Evolutionary conservation across 2,113 vertebrate species (phyloP).

Genomic region (Neodon shergylaensis): DNA sequence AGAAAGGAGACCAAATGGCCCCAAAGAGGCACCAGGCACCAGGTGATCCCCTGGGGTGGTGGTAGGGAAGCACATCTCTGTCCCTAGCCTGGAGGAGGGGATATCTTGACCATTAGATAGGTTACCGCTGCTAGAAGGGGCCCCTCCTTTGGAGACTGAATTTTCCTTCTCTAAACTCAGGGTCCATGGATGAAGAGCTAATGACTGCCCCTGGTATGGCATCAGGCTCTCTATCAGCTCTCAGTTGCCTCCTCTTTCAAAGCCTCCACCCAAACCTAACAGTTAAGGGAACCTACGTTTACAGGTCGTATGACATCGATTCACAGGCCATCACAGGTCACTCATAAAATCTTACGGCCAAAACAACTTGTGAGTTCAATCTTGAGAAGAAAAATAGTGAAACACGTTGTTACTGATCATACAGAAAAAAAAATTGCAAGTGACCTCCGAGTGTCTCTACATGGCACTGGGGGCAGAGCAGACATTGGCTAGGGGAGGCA

Average conservation of each 20-base stretch:
- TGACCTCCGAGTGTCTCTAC: constrained; percentile 28
- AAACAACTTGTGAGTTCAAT: constrained; percentile 16
- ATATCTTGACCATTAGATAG: background rate
- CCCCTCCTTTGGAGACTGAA: background rate
- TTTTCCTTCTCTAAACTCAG: background rate
- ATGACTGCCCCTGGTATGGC: background rate
- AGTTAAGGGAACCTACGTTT: background rate
- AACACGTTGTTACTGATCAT: constrained; percentile 67
- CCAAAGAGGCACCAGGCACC: background rate
- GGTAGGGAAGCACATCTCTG: background rate
- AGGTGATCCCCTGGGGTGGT: background rate
- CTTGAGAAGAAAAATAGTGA: constrained; percentile 7
- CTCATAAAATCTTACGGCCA: background rate
- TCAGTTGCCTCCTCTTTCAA: background rate
- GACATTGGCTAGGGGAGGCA: background rate
- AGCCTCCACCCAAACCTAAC: background rate
- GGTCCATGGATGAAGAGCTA: background rate
- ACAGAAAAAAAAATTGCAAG: constrained; percentile 71
- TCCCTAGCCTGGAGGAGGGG: background rate
- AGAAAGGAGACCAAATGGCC: constrained; percentile 32
- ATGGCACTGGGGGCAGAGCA: constrained; percentile 24
- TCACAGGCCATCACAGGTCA: background rate
- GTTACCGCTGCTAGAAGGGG: background rate
- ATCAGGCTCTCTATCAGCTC: background rate
- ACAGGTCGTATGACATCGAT: background rate